A percentile compares a stretch with the other conserved stretches of the same genome.
These are phyloP conservation scores for Halcyon leucocephala DNA, from an alignment of 2,797 vertebrate genomes.

Conservation along the genomic window DNA sequence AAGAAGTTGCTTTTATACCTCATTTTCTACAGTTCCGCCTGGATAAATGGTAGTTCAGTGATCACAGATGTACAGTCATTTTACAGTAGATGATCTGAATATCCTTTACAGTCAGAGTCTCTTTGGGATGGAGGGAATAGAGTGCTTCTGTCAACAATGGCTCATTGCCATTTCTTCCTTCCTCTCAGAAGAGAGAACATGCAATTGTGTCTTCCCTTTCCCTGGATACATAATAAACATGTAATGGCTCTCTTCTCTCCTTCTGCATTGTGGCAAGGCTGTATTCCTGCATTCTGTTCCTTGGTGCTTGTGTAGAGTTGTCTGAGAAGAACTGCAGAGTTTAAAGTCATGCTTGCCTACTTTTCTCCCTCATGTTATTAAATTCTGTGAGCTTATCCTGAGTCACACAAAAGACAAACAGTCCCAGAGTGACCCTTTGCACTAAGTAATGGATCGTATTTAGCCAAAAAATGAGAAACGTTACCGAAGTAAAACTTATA, in stretches of 20 bases:
- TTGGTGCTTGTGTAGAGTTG: background rate
- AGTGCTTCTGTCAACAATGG: slow-evolving; percentile 49
- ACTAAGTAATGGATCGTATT: background rate
- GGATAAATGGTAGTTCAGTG: background rate
- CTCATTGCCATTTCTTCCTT: slow-evolving; percentile 46
- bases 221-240: slow-evolving; percentile 10
- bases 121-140: background rate
- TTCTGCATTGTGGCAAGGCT: background rate
- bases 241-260: background rate
- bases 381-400: background rate
- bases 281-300: background rate
- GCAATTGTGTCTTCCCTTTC: slow-evolving; percentile 39
- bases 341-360: background rate
- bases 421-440: background rate
- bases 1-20: background rate
- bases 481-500: background rate
- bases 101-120: background rate
- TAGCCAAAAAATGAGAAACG: background rate
- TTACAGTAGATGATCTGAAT: background rate
- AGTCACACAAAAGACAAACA: background rate
- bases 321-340: background rate
- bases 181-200: slow-evolving; percentile 51
- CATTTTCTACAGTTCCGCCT: background rate
- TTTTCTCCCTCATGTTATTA: background rate
- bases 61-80: background rate